These are phyloP conservation scores for Scartelaos histophorus DNA, from an alignment of 2,113 vertebrate genomes.

Conservation along the genomic window DNA sequence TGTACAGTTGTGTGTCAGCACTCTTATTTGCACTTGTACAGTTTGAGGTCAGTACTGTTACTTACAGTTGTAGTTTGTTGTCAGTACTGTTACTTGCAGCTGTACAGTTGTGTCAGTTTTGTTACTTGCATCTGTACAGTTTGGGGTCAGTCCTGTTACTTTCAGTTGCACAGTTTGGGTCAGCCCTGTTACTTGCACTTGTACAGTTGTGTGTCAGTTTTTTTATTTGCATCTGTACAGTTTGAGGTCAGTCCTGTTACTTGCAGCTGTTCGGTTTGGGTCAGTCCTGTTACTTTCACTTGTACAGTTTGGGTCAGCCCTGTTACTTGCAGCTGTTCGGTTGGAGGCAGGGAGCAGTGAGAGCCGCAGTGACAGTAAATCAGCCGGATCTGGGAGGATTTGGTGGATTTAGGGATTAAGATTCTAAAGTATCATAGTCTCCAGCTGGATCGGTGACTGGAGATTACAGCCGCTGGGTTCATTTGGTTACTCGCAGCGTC, in stretches of 20 bases:
- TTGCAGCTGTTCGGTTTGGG: too few relatives aligned
- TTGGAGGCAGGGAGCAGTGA: background rate
- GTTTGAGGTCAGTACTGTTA: too few relatives aligned
- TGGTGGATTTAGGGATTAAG: constrained; percentile 4
- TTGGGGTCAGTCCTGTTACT: background rate
- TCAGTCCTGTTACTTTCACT: background rate
- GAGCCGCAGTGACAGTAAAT: background rate
- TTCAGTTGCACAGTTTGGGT: background rate
- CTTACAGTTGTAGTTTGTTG: too few relatives aligned
- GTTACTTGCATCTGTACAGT: background rate
- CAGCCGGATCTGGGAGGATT: constrained; percentile 6
- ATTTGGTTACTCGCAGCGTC: background rate
- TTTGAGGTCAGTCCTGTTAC: too few relatives aligned
- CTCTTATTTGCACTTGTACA: too few relatives aligned
- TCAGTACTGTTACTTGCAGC: too few relatives aligned
- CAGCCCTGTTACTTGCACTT: background rate
- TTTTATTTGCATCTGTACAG: too few relatives aligned
- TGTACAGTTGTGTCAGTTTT: too few relatives aligned
- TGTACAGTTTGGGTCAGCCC: background rate
- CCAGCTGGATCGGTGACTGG: background rate
- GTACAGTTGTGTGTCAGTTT: background rate
- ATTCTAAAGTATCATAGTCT: background rate
- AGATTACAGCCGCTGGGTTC: background rate
- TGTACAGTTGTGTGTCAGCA: too few relatives aligned
- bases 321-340: background rate